A percentile compares a stretch with the other conserved stretches of the same genome.
These are phyloP conservation scores for Gandaritis pyraliata DNA, from an alignment of 2,888 invertebrate genomes.

Conservation along the genomic window DNA sequence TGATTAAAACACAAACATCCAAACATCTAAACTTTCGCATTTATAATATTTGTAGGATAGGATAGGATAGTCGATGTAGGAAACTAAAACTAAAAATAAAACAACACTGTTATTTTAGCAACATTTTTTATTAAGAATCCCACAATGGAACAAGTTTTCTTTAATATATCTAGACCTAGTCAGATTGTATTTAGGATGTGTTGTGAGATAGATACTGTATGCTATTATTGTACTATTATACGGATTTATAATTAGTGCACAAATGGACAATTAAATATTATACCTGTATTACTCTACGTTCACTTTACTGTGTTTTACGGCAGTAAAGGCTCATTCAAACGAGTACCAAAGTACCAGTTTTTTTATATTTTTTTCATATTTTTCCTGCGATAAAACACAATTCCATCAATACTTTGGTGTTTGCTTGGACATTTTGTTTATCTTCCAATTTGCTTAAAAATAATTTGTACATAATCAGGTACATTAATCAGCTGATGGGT, in stretches of 20 bases:
- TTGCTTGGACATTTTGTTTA: constrained; percentile 33
- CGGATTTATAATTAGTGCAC: constrained; percentile 59
- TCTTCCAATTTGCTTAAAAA: constrained; percentile 6
- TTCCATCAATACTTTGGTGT: constrained; percentile 19
- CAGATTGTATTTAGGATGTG: constrained; percentile 71
- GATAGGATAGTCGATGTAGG: not conserved
- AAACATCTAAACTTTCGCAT: too few species aligned
- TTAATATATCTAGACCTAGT: constrained; percentile 78
- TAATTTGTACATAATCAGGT: constrained; percentile 27
- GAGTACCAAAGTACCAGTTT: constrained; percentile 21
- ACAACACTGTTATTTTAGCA: constrained; percentile 76
- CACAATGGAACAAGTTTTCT: constrained; percentile 81
- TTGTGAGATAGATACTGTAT: constrained; percentile 60
- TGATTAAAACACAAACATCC: too few species aligned
- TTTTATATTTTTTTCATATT: constrained; percentile 9
- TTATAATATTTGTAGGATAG: too few species aligned
- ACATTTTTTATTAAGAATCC: constrained; percentile 85
- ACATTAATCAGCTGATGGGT: constrained; percentile 12
- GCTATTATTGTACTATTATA: constrained; percentile 44
- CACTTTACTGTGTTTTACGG: constrained; percentile 42
- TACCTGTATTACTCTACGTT: constrained; percentile 65
- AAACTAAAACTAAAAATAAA: constrained; percentile 54
- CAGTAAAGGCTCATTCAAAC: constrained; percentile 42
- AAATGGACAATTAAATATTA: constrained; percentile 63
- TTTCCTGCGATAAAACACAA: constrained; percentile 33